phyloP scores from a whole-genome alignment of 37 sponge, comb jelly and placozoan species.

The Tethya wilhelma region DNA sequence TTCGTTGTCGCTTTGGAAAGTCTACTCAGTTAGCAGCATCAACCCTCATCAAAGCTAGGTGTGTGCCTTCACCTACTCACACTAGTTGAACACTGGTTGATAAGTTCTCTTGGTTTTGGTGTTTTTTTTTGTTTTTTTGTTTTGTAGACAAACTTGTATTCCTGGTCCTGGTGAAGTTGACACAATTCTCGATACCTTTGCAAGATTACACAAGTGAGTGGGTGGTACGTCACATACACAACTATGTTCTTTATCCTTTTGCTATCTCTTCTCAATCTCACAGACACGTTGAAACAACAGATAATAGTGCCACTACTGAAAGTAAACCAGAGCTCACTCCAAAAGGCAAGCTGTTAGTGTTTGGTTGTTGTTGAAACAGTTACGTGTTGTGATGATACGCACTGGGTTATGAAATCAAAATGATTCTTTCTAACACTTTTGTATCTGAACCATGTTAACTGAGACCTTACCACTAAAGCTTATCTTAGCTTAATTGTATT shows the following conservation, averaged over 20 bases:
- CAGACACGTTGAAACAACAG: no score
- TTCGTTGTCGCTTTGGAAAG: conserved; percentile 81
- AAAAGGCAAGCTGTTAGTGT: no score
- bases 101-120: background rate
- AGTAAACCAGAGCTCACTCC: no score
- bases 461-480: background rate
- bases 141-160: conserved; percentile 67
- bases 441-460: background rate
- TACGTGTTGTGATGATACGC: background rate
- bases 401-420: background rate
- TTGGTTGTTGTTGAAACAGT: no score
- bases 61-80: background rate
- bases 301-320: no score
- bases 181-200: conserved; percentile 60
- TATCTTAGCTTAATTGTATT: no score
- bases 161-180: conserved; percentile 85
- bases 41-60: conserved; percentile 83
- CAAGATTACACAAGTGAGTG: conserved; percentile 41
- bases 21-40: conserved; percentile 62
- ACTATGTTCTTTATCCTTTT: no score
- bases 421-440: background rate
- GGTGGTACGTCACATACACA: no score
- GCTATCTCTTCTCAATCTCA: no score
- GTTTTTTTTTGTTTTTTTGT: background rate
- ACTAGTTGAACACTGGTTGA: background rate